Conservation (phyloP, 1,140 invertebrate genomes). For the Drosophila bifasciata region DNA sequence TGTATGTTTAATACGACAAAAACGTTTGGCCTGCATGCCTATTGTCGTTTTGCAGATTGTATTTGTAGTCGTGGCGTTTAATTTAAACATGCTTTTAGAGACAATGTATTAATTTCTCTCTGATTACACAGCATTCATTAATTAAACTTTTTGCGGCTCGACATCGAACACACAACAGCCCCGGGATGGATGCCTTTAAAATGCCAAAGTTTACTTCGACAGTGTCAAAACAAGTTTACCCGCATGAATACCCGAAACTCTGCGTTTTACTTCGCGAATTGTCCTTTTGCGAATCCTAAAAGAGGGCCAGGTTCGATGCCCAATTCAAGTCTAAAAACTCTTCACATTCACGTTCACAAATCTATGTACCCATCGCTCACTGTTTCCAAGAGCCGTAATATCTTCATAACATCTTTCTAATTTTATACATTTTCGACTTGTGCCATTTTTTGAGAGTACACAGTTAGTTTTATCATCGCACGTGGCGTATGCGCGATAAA, state of each 20-base stretch:
- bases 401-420: too few relatives aligned
- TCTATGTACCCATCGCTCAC: too few relatives aligned
- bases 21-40: constrained; percentile 7
- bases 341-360: too few relatives aligned
- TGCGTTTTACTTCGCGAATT: constrained; percentile 3
- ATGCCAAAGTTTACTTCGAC: constrained; percentile 32
- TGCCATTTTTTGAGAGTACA: neutral
- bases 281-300: neutral
- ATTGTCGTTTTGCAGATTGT: constrained; percentile 43
- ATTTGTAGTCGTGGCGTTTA: constrained; percentile 34
- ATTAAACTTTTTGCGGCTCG: constrained; percentile 20
- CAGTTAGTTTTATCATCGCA: neutral
- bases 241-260: neutral
- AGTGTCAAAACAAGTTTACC: constrained; percentile 10
- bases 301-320: neutral
- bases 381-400: too few relatives aligned
- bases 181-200: neutral
- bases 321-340: too few relatives aligned
- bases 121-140: constrained; percentile 20
- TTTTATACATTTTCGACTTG: too few relatives aligned
- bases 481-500: constrained; percentile 19
- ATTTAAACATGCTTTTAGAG: constrained; percentile 24
- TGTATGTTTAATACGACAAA: too few relatives aligned
- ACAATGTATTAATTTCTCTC: constrained; percentile 34
- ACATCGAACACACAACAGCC: too few relatives aligned